Evolutionary conservation across 2,888 invertebrate species (phyloP).

Genomic region (Cephus nigrinus): DNA sequence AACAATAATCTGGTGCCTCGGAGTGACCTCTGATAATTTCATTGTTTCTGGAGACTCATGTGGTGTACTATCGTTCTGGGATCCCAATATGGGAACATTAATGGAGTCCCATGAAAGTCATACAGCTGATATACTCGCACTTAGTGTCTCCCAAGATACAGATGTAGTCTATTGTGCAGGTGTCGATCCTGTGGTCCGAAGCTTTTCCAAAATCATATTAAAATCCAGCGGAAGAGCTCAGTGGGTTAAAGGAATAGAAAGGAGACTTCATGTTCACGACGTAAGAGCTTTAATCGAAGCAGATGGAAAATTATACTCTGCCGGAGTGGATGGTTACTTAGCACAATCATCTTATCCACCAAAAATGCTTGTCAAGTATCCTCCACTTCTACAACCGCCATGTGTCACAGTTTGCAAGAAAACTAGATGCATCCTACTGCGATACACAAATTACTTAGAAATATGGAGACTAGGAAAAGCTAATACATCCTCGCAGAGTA

Average conservation of each 20-base stretch:
- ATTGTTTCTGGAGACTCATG: slow-evolving; percentile 90
- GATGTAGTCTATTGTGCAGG: slow-evolving; percentile 81
- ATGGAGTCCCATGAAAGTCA: slow-evolving; percentile 84
- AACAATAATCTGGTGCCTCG: slow-evolving; percentile 90
- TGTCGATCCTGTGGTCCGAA: slow-evolving; percentile 83
- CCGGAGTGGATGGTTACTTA: slow-evolving; percentile 84
- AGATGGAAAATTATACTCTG: slow-evolving; percentile 79
- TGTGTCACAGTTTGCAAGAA: slow-evolving; percentile 70
- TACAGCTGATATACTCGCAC: slow-evolving; percentile 81
- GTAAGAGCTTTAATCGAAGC: slow-evolving; percentile 79
- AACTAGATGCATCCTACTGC: slow-evolving; percentile 70
- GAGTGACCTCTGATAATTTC: slow-evolving; percentile 82
- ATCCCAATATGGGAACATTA: slow-evolving; percentile 81
- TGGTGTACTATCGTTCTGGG: slow-evolving; percentile 90
- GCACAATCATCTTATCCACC: slow-evolving; percentile 79
- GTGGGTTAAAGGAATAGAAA: slow-evolving; percentile 86
- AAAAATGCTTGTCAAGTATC: slow-evolving; percentile 76
- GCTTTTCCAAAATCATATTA: slow-evolving; percentile 76
- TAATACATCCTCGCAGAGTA: slow-evolving; percentile 47
- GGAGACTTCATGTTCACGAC: slow-evolving; percentile 88
- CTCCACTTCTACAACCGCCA: slow-evolving; percentile 76
- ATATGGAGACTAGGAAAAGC: slow-evolving; percentile 72
- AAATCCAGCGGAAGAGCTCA: slow-evolving; percentile 70
- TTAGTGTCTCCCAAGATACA: slow-evolving; percentile 79
- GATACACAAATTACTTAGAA: slow-evolving; percentile 73